Conservation (phyloP, 37 sponge, comb jelly and placozoan species). For the Corticium candelabrum region DNA sequence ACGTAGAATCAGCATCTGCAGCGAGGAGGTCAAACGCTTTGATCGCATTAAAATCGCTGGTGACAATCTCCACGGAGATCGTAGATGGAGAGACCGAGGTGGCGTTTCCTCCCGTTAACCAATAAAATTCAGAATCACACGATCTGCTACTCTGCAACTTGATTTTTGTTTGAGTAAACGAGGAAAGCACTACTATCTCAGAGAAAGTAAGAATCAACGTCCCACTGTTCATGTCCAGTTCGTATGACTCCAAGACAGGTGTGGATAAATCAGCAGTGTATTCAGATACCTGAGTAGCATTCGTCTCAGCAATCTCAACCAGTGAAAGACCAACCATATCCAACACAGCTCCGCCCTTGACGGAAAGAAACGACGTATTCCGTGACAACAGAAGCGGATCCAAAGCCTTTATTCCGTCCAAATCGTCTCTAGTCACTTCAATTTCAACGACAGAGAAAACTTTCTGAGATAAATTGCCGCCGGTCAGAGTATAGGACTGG, state of each 20-base stretch:
- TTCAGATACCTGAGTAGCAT: background rate
- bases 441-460: constrained; percentile 28
- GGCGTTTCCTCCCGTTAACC: background rate
- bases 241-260: background rate
- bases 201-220: constrained; percentile 40
- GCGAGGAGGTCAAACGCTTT: constrained; percentile 31
- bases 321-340: constrained; percentile 2
- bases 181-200: constrained; percentile 58
- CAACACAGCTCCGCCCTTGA: background rate
- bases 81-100: background rate
- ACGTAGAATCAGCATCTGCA: background rate
- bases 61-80: constrained; percentile 26
- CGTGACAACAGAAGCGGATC: background rate
- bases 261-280: constrained; percentile 8
- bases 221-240: background rate
- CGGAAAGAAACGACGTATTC: background rate
- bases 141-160: constrained; percentile 28
- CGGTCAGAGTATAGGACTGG: constrained; percentile 41
- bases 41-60: constrained; percentile 54
- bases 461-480: constrained; percentile 41
- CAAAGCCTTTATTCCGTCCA: constrained; percentile 32
- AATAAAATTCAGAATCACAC: background rate
- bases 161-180: constrained; percentile 46
- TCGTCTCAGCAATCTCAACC: background rate
- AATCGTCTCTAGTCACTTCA: constrained; percentile 42